phyloP scores from a whole-genome alignment of 2,113 vertebrate genomes.

The Deroptyus accipitrinus region DNA sequence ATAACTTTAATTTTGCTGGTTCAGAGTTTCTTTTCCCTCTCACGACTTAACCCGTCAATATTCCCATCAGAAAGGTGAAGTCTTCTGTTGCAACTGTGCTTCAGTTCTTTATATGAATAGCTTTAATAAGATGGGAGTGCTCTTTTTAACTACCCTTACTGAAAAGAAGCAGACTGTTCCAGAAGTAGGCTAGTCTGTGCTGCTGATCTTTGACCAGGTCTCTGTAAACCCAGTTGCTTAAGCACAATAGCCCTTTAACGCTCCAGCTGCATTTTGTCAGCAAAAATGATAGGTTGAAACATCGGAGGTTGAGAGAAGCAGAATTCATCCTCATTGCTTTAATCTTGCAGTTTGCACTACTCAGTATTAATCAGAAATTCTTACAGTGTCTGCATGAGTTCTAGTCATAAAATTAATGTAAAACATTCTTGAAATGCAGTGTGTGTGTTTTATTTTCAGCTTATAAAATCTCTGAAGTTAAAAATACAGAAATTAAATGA shows the following conservation, averaged over 20 bases:
- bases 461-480: constrained; percentile 79
- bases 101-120: neutral
- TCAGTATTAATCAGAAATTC: neutral
- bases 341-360: neutral
- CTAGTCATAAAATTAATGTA: neutral
- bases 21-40: neutral
- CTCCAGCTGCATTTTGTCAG: neutral
- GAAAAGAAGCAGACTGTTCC: neutral
- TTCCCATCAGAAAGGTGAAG: neutral
- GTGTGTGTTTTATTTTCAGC: constrained; percentile 64
- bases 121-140: neutral
- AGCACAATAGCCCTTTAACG: neutral
- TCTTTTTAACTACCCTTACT: neutral
- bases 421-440: neutral
- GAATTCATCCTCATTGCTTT: neutral
- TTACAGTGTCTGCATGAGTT: neutral
- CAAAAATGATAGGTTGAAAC: neutral
- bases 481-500: constrained; percentile 77
- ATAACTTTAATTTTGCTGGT: neutral
- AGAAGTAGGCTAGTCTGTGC: neutral
- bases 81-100: neutral
- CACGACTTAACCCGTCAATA: neutral
- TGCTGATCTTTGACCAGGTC: neutral
- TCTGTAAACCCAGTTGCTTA: neutral
- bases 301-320: neutral